Conservation (phyloP, 2,888 invertebrate genomes). For the Chaitophorus viminalis region DNA sequence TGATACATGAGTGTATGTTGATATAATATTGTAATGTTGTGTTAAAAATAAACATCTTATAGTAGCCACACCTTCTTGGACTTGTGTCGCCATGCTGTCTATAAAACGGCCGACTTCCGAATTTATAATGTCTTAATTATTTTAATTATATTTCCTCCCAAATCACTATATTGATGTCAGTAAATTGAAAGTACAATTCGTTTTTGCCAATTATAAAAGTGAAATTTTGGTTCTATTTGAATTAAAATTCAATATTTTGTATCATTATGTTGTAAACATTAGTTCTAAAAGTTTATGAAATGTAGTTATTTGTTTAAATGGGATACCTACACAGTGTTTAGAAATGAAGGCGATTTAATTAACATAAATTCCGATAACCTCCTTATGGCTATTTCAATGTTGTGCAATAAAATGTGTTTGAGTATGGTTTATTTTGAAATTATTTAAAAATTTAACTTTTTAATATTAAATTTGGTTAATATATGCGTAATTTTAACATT, state of each 20-base stretch:
- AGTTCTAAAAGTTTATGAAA: background rate
- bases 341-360: background rate
- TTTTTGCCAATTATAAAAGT: conserved; percentile 9
- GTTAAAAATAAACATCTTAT: conserved; percentile 59
- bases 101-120: conserved; percentile 26
- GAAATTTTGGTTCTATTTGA: background rate
- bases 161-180: background rate
- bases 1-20: conserved; percentile 34
- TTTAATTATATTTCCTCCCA: conserved; percentile 17
- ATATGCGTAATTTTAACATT: background rate
- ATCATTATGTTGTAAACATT: background rate
- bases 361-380: background rate
- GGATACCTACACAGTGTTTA: background rate
- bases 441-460: background rate
- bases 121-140: conserved; percentile 24
- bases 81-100: conserved; percentile 60
- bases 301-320: background rate
- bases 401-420: background rate
- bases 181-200: background rate
- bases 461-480: background rate
- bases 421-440: background rate
- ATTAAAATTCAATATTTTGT: background rate
- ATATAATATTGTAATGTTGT: conserved; percentile 54
- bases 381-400: background rate
- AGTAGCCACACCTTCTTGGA: conserved; percentile 37